Percentiles rank a stretch among this genome's conserved stretches.
Conservation (phyloP, 2,797 vertebrate genomes). For the Sternarchorhynchus goeldii region DNA sequence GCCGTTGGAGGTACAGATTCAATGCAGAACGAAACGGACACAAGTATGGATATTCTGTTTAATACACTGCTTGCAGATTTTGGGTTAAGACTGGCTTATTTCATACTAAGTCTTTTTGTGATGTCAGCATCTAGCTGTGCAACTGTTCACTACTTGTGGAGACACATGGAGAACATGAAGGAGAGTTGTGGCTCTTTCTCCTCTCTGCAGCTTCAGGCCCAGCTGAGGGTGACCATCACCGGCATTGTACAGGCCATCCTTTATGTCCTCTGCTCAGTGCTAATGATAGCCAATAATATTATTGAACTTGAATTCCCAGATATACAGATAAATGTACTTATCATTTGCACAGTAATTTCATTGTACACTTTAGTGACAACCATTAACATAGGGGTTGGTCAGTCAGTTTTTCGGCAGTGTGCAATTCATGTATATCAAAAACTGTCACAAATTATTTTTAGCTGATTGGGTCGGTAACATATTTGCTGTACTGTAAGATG, state of each 20-base stretch:
- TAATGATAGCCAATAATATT: neutral
- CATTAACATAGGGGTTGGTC: conserved; percentile 45
- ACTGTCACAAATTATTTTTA: neutral
- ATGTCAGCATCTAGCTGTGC: conserved; percentile 51
- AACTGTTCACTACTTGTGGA: conserved; percentile 55
- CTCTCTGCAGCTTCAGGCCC: conserved; percentile 26
- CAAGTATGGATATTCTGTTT: neutral
- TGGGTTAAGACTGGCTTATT: conserved; percentile 14
- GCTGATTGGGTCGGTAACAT: neutral
- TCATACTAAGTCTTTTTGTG: conserved; percentile 24
- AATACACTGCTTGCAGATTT: neutral
- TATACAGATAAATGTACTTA: neutral
- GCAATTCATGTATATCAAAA: conserved; percentile 32
- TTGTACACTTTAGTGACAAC: conserved; percentile 47
- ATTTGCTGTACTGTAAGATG: no score
- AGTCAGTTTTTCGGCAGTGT: conserved; percentile 32
- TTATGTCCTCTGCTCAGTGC: conserved; percentile 40
- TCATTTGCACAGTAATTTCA: conserved; percentile 19
- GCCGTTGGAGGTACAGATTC: neutral
- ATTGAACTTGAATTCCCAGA: accelerated
- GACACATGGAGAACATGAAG: conserved; percentile 57
- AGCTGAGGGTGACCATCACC: conserved; percentile 56
- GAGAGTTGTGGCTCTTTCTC: conserved; percentile 27
- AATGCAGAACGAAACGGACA: neutral
- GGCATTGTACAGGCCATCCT: conserved; percentile 58